Evolutionary conservation across 2,113 vertebrate species (phyloP).

Genomic region (Pterocles gutturalis): DNA sequence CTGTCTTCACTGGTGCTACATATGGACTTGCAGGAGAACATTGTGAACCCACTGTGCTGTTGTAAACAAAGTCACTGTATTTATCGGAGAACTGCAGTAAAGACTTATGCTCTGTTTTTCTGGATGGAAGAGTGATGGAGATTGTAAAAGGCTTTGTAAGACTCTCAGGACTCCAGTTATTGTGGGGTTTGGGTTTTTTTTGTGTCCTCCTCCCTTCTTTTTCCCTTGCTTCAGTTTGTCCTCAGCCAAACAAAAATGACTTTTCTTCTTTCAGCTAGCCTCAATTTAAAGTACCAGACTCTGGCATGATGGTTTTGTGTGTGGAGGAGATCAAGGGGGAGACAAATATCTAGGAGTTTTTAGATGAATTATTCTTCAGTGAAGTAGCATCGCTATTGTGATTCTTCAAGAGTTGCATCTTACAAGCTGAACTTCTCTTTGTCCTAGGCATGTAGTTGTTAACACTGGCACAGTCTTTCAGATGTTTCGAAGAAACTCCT

Average conservation of each 20-base stretch:
- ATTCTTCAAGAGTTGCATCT: not conserved
- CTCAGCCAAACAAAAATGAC: not conserved
- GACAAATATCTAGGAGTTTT: not conserved
- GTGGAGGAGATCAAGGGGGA: not conserved
- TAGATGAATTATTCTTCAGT: not conserved
- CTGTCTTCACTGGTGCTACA: not conserved
- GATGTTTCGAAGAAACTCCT: not conserved
- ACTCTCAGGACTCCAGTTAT: not conserved
- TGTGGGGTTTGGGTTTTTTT: fast-evolving
- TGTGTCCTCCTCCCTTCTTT: not conserved
- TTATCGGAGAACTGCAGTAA: not conserved
- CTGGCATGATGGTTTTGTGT: not conserved
- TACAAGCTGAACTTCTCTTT: not conserved
- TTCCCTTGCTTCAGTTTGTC: not conserved
- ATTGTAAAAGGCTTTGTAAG: not conserved
- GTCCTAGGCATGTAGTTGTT: not conserved
- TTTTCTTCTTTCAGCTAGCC: not conserved
- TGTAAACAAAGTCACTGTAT: not conserved
- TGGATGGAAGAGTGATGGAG: not conserved
- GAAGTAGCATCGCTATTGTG: not conserved
- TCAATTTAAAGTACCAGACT: not conserved
- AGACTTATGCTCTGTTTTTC: not conserved
- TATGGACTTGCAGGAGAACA: not conserved
- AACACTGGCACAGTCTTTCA: not conserved
- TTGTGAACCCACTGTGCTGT: not conserved